Percentiles rank a stretch among this genome's conserved stretches.
phyloP scores from a whole-genome alignment of 2,113 vertebrate species.

The Lophius piscatorius region DNA sequence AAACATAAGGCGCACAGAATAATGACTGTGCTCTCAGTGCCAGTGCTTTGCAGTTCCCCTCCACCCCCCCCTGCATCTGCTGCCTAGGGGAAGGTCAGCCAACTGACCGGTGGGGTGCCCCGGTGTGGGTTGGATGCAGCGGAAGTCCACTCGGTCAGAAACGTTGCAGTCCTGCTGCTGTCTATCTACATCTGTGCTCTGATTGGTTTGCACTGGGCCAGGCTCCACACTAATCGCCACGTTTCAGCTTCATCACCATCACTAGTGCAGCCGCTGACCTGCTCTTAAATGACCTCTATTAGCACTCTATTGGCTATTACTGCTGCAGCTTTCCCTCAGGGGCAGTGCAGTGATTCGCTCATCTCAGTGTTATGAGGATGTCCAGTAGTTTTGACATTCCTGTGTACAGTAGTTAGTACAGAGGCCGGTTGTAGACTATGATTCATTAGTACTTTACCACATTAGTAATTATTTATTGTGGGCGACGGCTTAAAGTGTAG shows the following conservation, averaged over 20 bases:
- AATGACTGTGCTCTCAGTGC: conserved; percentile 48
- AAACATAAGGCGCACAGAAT: conserved; percentile 19
- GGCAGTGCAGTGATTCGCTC: conserved; percentile 31
- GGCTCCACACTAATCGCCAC: conserved; percentile 57
- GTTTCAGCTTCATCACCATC: conserved; percentile 55
- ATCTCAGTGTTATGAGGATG: conserved; percentile 13
- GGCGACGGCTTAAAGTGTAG: conserved; percentile 46
- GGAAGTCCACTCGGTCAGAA: conserved; percentile 68
- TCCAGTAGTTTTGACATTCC: conserved; percentile 39
- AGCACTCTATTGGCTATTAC: conserved; percentile 29
- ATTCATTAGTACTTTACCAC: conserved; percentile 14
- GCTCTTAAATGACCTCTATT: conserved; percentile 60
- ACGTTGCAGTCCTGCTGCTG: conserved; percentile 65
- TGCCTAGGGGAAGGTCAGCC: conserved; percentile 74
- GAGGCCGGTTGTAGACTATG: conserved; percentile 30
- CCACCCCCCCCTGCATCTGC: conserved; percentile 65
- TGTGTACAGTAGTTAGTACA: conserved; percentile 16
- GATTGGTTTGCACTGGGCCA: conserved; percentile 43
- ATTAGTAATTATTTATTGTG: conserved; percentile 44
- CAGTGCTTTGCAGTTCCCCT: conserved; percentile 52
- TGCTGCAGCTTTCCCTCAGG: conserved; percentile 20
- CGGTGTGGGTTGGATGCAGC: conserved; percentile 50
- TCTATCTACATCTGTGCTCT: conserved; percentile 69
- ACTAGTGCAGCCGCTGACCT: conserved; percentile 36
- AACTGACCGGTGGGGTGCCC: conserved; percentile 64